Evolutionary conservation across 2,797 vertebrate genomes (phyloP).

Genomic region (Apodemus agrarius): DNA sequence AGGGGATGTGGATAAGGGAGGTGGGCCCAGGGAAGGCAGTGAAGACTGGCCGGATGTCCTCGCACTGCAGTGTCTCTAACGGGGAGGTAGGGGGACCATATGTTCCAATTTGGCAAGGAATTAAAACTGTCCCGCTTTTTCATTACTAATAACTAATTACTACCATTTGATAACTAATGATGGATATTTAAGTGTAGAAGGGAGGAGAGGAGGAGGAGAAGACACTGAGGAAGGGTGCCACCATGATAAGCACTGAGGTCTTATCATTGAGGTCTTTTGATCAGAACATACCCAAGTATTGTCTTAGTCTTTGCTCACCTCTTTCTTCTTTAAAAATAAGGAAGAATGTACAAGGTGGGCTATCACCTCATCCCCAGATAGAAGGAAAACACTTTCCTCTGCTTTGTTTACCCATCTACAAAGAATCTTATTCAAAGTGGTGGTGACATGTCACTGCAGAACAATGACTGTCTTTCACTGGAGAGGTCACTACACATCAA

Average conservation of each 20-base stretch:
- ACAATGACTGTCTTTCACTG: neutral
- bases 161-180: neutral
- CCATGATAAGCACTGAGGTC: neutral
- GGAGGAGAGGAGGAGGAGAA: neutral
- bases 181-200: neutral
- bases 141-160: conserved; percentile 39
- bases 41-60: neutral
- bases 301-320: neutral
- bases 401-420: neutral
- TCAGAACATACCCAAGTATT: neutral
- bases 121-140: conserved; percentile 33
- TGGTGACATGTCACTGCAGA: neutral
- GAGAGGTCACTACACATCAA: neutral
- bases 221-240: neutral
- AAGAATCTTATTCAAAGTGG: neutral
- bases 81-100: neutral
- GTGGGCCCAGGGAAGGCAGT: conserved; percentile 48
- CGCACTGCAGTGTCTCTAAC: neutral
- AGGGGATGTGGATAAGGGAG: conserved; percentile 31
- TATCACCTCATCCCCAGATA: neutral
- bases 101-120: conserved; percentile 32
- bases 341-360: neutral
- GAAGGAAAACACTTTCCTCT: conserved; percentile 7
- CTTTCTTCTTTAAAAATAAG: neutral
- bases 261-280: no score